Evolutionary conservation across 2,888 invertebrate genomes (phyloP).

Genomic region (Deilephila porcellus): DNA sequence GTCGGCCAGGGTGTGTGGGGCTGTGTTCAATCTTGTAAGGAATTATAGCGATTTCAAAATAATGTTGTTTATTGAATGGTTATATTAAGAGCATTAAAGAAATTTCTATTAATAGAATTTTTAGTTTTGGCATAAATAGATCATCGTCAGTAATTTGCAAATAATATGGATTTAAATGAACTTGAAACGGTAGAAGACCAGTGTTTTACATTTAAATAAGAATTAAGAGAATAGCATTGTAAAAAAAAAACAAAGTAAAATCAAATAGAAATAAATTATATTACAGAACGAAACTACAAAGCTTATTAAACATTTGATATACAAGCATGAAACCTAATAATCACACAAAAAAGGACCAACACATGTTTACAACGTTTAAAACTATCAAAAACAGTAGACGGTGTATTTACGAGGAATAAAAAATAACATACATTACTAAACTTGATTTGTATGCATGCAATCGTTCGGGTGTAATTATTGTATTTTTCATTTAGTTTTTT

Average conservation of each 20-base stretch:
- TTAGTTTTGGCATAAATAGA: no score
- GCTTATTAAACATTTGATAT: neutral
- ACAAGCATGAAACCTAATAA: neutral
- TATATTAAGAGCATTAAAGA: no score
- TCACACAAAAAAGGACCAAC: neutral
- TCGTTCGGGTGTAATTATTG: slow-evolving; percentile 30
- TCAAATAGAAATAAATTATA: neutral
- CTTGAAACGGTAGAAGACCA: no score
- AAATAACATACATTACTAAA: slow-evolving; percentile 17
- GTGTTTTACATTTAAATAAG: neutral
- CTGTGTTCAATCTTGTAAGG: neutral
- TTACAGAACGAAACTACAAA: neutral
- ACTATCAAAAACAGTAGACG: slow-evolving; percentile 16
- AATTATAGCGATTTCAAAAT: no score
- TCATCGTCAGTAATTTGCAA: no score
- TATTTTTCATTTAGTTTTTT: slow-evolving; percentile 45
- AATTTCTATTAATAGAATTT: no score
- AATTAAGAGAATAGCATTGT: no score
- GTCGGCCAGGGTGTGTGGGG: slow-evolving; percentile 1
- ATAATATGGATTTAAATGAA: no score
- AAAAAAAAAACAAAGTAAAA: neutral
- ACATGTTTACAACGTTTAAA: slow-evolving; percentile 19
- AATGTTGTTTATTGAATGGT: no score
- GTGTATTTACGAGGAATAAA: neutral
- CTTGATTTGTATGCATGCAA: slow-evolving; percentile 28